Conservation (phyloP, 2,888 invertebrate genomes). For the Phyto melanocephala region DNA sequence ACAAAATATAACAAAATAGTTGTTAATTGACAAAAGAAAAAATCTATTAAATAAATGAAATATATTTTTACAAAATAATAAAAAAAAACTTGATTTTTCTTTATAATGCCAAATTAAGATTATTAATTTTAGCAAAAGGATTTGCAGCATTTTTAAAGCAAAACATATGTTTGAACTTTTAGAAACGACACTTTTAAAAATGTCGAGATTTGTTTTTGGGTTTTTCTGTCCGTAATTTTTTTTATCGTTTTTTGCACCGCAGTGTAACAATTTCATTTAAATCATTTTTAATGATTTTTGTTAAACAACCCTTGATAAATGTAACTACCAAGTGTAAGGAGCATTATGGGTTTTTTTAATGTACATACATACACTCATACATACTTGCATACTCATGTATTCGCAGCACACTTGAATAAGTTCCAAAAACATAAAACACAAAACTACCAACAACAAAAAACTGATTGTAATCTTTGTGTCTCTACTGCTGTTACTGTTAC, state of each 20-base stretch:
- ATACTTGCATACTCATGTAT: not conserved
- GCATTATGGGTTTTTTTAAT: constrained; percentile 16
- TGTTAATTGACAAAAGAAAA: constrained; percentile 36
- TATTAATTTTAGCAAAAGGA: no score
- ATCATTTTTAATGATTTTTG: constrained; percentile 14
- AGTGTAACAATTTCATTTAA: not conserved
- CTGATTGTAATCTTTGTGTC: constrained; percentile 32
- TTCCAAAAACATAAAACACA: constrained; percentile 4
- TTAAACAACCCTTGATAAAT: constrained; percentile 44
- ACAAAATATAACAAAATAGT: constrained; percentile 35
- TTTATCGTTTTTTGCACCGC: not conserved
- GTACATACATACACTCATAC: not conserved
- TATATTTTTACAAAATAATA: constrained; percentile 64
- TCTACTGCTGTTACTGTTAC: constrained; percentile 5
- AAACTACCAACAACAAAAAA: not conserved
- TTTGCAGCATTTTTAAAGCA: no score
- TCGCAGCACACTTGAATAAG: constrained; percentile 22
- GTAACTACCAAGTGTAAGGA: not conserved
- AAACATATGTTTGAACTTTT: no score
- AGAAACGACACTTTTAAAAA: no score
- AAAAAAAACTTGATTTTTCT: constrained; percentile 10
- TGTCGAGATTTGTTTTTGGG: no score
- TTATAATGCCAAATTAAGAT: no score
- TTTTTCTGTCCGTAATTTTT: no score
- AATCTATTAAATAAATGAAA: constrained; percentile 52